Conservation (phyloP, 2,888 invertebrate genomes). For the Ferrisia virgata region DNA sequence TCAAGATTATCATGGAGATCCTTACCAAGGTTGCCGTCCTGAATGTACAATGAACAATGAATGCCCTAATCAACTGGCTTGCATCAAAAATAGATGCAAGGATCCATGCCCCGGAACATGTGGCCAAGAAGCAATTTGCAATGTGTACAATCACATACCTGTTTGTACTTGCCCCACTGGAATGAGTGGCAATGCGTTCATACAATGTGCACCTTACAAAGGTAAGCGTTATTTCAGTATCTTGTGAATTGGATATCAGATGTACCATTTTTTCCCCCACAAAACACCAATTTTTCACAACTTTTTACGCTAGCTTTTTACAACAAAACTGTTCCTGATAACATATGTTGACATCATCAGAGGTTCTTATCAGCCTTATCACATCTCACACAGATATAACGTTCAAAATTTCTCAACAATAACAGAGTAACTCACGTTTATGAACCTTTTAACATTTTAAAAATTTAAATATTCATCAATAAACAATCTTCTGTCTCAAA, state of each 20-base stretch:
- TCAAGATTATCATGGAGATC: constrained; percentile 62
- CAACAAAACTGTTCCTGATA: no score
- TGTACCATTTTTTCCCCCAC: no score
- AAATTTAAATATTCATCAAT: no score
- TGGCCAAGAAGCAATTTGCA: constrained; percentile 69
- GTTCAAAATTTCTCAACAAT: no score
- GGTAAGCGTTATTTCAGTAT: constrained; percentile 17
- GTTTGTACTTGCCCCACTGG: constrained; percentile 69
- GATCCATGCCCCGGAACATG: constrained; percentile 75
- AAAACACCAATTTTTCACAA: not conserved
- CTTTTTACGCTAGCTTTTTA: no score
- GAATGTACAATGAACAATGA: constrained; percentile 73
- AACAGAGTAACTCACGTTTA: no score
- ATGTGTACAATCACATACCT: constrained; percentile 72
- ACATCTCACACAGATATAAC: no score
- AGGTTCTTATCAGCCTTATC: no score
- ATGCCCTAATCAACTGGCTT: constrained; percentile 67
- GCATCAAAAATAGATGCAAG: constrained; percentile 67
- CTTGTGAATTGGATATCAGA: no score
- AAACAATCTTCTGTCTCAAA: no score
- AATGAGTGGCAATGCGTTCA: constrained; percentile 68
- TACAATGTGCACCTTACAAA: constrained; percentile 57
- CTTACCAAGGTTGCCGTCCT: constrained; percentile 67
- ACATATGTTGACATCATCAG: no score
- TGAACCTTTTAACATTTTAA: no score